Base-by-base conservation (phyloP, 2,797 vertebrate genomes). In the Myotis daubentonii region DNA sequence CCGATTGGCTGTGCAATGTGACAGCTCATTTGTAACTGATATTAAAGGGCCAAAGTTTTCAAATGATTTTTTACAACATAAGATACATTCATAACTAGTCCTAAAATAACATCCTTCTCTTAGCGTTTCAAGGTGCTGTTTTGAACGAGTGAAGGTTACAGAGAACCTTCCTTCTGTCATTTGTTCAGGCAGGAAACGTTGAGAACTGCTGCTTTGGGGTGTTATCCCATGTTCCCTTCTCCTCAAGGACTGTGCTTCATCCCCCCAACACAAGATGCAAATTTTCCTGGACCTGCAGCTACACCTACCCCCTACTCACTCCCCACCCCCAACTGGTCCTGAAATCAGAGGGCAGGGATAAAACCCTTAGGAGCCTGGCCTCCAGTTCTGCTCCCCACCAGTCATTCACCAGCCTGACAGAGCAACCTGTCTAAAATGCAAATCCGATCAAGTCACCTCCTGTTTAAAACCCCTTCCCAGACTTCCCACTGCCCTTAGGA, bases 301-400 rank as follows among this genome's bases (percentile, higher is more conserved):
- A 2, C 10, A 3, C 19, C 78, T 30, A 1, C 13, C 1, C 13
- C 15, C 12, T 53, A 6, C 6, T 38, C 28, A 19, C 76, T 12
- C 15, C 33, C 1, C 19, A 28, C 15, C 36, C 23, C 12, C 19
- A 0, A 2, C 30, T 0, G 0, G 13, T 53, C 53, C 78, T 0
- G 0, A 57, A 92, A 38, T 72, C 72, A 22, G 15, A 79, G 9
- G 17, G 22, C 22, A 15, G 8, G 23, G 41, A 16, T 49, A 13
- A 74, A 41, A 80, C 47, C 74, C 30, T 89, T 41, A 68, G 81
- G 66, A 86, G 62, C 57, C 25, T 33, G 38, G 47, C 79, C 65
- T 28, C 47, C 22, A 6, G 47, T 66, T 20, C 90, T 47, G 47
- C 47, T 8, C 12, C 72, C 74, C 55, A 3, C 25, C 68, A 53